These are phyloP conservation scores for Chaetura pelagica DNA, from an alignment of 2,113 vertebrate species.

Conservation along the genomic window DNA sequence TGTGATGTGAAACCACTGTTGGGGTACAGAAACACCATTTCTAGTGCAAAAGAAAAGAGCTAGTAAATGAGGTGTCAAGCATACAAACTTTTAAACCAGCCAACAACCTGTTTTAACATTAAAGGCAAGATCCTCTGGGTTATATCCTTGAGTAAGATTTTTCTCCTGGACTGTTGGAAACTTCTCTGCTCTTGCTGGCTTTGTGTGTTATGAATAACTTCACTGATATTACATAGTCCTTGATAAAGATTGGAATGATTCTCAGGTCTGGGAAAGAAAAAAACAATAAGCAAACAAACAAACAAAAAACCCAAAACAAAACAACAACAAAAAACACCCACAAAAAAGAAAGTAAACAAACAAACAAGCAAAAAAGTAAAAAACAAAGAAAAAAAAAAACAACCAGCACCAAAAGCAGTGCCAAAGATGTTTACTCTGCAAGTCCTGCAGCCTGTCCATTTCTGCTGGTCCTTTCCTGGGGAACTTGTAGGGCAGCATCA, in stretches of 20 bases:
- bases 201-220: neutral
- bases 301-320: too few relatives aligned
- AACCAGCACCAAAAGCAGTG: neutral
- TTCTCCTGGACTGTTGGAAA: neutral
- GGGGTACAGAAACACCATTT: neutral
- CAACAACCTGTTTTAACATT: accelerated
- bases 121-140: neutral
- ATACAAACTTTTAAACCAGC: neutral
- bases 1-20: accelerated
- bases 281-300: too few relatives aligned
- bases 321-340: accelerated
- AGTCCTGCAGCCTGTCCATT: neutral
- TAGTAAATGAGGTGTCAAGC: neutral
- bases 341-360: too few relatives aligned
- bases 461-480: neutral
- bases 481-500: neutral
- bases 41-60: neutral
- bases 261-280: neutral
- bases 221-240: neutral
- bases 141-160: neutral
- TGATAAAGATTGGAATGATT: too few relatives aligned
- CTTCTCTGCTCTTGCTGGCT: neutral
- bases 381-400: too few relatives aligned
- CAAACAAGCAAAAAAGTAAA: too few relatives aligned
- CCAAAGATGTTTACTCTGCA: neutral